Conservation (phyloP, 1,140 invertebrate species). For the Ceratina calcarata region DNA sequence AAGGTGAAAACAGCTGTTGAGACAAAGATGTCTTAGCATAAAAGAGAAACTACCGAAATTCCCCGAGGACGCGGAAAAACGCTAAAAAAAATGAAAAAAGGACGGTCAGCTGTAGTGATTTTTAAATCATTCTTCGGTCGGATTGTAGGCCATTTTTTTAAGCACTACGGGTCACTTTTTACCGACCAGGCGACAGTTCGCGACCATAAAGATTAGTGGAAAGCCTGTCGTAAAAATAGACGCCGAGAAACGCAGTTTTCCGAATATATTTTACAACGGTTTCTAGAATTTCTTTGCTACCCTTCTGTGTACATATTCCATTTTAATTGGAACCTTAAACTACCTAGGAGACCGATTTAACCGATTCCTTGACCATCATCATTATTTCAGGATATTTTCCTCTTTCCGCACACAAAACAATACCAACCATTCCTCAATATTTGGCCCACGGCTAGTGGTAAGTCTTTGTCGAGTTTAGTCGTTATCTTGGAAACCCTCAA, state of each 20-base stretch:
- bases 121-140: not conserved
- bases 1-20: not conserved
- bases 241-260: not conserved
- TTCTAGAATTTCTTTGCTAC: not conserved
- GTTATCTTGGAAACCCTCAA: constrained; percentile 6
- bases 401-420: constrained; percentile 7
- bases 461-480: not conserved
- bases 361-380: constrained; percentile 42
- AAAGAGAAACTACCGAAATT: not conserved
- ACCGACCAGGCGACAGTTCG: not conserved
- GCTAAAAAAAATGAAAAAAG: not conserved
- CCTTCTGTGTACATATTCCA: not conserved
- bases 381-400: constrained; percentile 40
- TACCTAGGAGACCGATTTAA: constrained; percentile 38
- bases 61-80: too few relatives aligned
- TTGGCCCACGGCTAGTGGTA: not conserved
- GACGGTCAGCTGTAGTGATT: not conserved
- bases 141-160: not conserved
- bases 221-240: constrained; percentile 3
- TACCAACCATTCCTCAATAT: not conserved
- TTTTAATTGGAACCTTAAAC: constrained; percentile 49
- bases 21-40: not conserved
- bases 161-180: not conserved
- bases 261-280: constrained; percentile 32
- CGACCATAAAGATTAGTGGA: constrained; percentile 18